A percentile compares a stretch with the other conserved stretches of the same genome.
phyloP scores from a whole-genome alignment of 2,888 invertebrate genomes.

The Tenthredo livida region DNA sequence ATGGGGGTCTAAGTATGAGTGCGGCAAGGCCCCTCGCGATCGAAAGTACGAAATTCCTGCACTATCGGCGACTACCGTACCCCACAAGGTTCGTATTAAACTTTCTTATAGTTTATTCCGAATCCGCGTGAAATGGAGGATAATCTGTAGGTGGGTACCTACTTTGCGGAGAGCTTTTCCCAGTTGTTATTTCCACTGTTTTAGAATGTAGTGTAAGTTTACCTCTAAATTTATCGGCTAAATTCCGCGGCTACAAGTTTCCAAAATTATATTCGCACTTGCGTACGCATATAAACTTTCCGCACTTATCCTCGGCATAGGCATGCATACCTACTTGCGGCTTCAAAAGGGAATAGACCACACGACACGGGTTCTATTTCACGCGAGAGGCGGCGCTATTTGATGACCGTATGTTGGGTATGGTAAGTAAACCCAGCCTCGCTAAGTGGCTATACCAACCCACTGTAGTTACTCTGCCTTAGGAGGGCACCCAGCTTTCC shows the following conservation, averaged over 20 bases:
- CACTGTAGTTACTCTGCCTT: conserved; percentile 37
- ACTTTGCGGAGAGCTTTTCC: conserved; percentile 26
- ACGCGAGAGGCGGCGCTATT: conserved; percentile 36
- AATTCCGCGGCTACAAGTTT: not conserved
- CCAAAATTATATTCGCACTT: conserved; percentile 30
- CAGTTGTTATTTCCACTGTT: not conserved
- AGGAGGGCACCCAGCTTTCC: conserved; percentile 46
- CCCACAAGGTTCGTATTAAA: conserved; percentile 30
- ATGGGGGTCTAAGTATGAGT: conserved; percentile 20
- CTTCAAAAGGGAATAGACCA: not conserved
- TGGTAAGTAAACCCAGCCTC: conserved; percentile 52
- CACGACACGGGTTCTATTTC: conserved; percentile 39
- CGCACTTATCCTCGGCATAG: not conserved
- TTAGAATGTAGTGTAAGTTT: not conserved
- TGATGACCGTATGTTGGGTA: conserved; percentile 52
- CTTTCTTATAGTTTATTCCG: conserved; percentile 48
- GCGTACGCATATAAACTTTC: conserved; percentile 24
- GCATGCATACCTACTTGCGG: not conserved
- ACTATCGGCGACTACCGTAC: conserved; percentile 31
- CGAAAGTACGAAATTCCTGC: conserved; percentile 43
- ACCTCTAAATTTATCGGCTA: conserved; percentile 10
- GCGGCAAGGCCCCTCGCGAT: conserved; percentile 16
- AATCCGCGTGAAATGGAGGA: conserved; percentile 39
- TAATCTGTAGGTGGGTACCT: not conserved
- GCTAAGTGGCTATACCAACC: conserved; percentile 52